Conservation (phyloP, 2,113 vertebrate genomes). For the Pseudolaguvia tuberculata region DNA sequence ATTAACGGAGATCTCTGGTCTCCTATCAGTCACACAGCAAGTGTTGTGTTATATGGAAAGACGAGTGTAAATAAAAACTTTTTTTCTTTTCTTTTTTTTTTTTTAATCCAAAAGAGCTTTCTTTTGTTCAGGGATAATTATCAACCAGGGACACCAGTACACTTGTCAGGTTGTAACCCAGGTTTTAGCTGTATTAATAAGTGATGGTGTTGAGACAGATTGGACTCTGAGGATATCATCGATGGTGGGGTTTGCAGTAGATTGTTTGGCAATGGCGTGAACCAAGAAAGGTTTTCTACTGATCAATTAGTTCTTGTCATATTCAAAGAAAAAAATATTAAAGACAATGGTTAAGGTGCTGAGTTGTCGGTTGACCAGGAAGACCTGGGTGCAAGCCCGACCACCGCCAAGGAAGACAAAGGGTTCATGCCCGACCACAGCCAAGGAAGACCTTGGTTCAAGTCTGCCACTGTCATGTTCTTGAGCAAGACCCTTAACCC, state of each 20-base stretch:
- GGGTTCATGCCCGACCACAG: too few species aligned
- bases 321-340: not conserved
- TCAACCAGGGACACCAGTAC: constrained; percentile 47
- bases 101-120: constrained; percentile 49
- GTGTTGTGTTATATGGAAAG: constrained; percentile 23
- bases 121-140: constrained; percentile 60
- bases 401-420: too few species aligned
- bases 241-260: constrained; percentile 2
- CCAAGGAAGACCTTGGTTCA: too few species aligned
- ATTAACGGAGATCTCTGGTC: constrained; percentile 48
- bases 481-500: too few species aligned
- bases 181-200: constrained; percentile 51
- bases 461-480: too few species aligned
- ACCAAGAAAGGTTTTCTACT: constrained; percentile 11
- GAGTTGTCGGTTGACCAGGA: too few species aligned
- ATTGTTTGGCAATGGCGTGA: constrained; percentile 10
- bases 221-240: constrained; percentile 41
- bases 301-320: not conserved
- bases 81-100: constrained; percentile 11
- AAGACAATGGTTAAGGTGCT: too few species aligned
- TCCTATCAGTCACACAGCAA: constrained; percentile 27
- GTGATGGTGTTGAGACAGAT: constrained; percentile 51
- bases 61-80: constrained; percentile 39
- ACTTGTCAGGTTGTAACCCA: constrained; percentile 39
- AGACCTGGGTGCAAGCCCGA: too few species aligned